These are phyloP conservation scores for Sciurus vulgaris DNA, from an alignment of 2,797 vertebrate genomes.

Conservation along the genomic window DNA sequence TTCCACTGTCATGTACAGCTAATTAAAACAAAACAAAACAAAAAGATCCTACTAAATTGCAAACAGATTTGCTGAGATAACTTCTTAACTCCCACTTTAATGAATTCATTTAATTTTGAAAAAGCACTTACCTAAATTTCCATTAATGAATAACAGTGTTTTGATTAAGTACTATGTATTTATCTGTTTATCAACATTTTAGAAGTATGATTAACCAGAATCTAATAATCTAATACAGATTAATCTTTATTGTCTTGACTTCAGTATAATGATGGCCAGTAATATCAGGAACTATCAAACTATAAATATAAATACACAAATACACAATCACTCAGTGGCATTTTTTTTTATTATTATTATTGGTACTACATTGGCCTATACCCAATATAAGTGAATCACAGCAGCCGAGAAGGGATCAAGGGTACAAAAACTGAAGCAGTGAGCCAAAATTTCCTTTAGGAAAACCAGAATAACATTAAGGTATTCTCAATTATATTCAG, in stretches of 20 bases:
- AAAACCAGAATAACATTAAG: conserved; percentile 63
- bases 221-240: conserved; percentile 48
- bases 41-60: not conserved
- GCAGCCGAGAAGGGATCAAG: conserved; percentile 53
- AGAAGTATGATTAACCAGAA: conserved; percentile 17
- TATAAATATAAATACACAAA: not conserved
- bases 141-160: conserved; percentile 17
- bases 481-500: not conserved
- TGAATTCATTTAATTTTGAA: conserved; percentile 67
- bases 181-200: conserved; percentile 54
- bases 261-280: conserved; percentile 7
- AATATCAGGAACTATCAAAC: not conserved
- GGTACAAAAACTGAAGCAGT: not conserved
- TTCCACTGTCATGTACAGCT: no score
- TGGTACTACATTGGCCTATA: conserved; percentile 50
- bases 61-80: conserved; percentile 25
- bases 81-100: conserved; percentile 28
- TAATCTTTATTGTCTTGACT: conserved; percentile 72
- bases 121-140: conserved; percentile 9
- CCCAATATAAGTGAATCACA: not conserved
- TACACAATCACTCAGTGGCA: not conserved
- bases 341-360: conserved; percentile 62
- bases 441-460: conserved; percentile 31
- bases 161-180: conserved; percentile 53
- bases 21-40: no score